Conservation (phyloP, 2,888 invertebrate genomes). For the Agonopterix subpropinquella region DNA sequence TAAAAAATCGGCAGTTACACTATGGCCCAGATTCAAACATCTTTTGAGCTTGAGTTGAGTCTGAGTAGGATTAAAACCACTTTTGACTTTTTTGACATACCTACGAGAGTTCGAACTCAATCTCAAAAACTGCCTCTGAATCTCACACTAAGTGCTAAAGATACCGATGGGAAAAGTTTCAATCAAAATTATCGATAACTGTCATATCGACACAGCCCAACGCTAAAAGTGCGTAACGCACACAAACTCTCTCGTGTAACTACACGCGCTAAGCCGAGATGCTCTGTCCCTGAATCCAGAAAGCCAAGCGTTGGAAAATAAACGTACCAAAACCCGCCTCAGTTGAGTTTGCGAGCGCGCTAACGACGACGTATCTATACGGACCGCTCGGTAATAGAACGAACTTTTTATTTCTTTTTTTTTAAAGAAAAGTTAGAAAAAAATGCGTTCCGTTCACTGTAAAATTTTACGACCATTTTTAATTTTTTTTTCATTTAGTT, state of each 20-base stretch:
- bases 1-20: no score
- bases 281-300: slow-evolving; percentile 25
- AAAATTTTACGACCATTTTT: slow-evolving; percentile 1
- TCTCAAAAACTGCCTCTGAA: background rate
- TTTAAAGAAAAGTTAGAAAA: background rate
- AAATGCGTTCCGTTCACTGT: slow-evolving; percentile 20
- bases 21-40: no score
- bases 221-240: slow-evolving; percentile 7
- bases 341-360: slow-evolving; percentile 46
- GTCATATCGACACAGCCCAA: background rate
- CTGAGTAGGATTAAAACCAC: no score
- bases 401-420: no score
- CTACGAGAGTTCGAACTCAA: no score
- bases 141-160: background rate
- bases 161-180: background rate
- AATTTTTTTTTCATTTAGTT: no score
- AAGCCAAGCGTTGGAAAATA: slow-evolving; percentile 49
- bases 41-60: no score
- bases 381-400: slow-evolving; percentile 39
- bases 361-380: slow-evolving; percentile 33
- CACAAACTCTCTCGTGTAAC: slow-evolving; percentile 6
- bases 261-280: slow-evolving; percentile 8
- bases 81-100: no score
- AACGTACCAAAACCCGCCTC: slow-evolving; percentile 40
- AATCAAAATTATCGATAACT: background rate